Conservation (phyloP, 2,113 vertebrate genomes). For the Tamias sibiricus region DNA sequence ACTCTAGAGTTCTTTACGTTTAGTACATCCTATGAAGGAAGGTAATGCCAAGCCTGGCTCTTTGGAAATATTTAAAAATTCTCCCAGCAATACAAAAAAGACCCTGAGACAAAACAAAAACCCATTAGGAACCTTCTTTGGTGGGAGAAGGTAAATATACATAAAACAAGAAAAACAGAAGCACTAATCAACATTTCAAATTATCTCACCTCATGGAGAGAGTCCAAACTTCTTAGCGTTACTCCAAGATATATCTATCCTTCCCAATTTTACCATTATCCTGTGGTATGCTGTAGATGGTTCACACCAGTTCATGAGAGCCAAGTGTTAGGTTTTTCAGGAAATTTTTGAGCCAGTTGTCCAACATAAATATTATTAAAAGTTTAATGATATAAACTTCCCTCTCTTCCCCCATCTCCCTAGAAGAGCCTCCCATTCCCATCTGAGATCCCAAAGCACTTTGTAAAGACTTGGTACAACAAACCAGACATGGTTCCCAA, state of each 20-base stretch:
- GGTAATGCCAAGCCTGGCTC: background rate
- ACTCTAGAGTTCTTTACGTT: background rate
- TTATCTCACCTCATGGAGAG: background rate
- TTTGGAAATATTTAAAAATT: constrained; percentile 32
- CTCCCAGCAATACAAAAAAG: background rate
- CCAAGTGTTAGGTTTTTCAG: background rate
- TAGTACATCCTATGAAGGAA: background rate
- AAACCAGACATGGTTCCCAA: background rate
- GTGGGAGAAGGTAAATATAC: background rate
- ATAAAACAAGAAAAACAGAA: constrained; percentile 20
- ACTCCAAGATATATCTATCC: background rate
- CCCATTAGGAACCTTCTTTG: background rate
- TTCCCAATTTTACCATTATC: background rate
- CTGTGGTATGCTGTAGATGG: background rate
- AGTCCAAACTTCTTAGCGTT: background rate
- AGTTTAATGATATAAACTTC: background rate
- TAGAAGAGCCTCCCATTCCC: background rate
- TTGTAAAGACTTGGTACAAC: background rate
- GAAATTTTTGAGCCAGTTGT: background rate
- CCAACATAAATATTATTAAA: background rate
- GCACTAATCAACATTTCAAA: constrained; percentile 22
- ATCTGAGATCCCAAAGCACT: background rate
- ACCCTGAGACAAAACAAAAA: too few relatives aligned
- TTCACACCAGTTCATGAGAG: background rate
- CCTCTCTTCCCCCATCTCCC: background rate